Base-by-base conservation (phyloP, 2,113 vertebrate species). In the Potamarius usumacintae region DNA sequence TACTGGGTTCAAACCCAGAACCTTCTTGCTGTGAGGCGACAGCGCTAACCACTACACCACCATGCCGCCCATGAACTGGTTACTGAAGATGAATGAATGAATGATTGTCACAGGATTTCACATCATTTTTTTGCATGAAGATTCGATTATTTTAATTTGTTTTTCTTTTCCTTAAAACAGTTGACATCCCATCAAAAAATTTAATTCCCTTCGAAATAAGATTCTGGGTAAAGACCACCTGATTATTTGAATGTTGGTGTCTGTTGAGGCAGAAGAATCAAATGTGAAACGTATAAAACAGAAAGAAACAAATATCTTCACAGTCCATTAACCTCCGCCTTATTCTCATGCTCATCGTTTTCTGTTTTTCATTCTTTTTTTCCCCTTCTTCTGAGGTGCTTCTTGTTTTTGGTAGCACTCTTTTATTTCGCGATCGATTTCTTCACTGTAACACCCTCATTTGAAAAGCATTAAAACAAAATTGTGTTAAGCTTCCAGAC, bases 391-490 rank as follows among this genome's bases (percentile, higher is more conserved):
- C 12, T 69, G 53, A 42, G 52, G 55, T 63, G 72, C 42, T 85
- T 74, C 65, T 63, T 82, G 12, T 60, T 53, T 89, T 55, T 42
- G 34, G 55, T 83, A 58, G 60, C 52, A 42, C 63, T 80, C 52
- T 81, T 86, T 86, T 52, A 82, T 86, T 82, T 77, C 55, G 42
- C 53, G 82, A 82, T 82, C 50, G 78, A 86, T 86, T 85, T 50
- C 50, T 48, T 22, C 63, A n/a, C 77, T 12, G 7, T 84, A 71
- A 57, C 71, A 81, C 78, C 2, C 8, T 82, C 30, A 25, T 82
- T 82, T 80, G 67, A 34, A 67, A 84, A 85, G 74, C 83, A 62
- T 62, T 62, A 83, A 91, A 92, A 90, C 53, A 78, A 14, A 67
- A 53, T 85, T 15, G 79, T 76, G 30, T 88, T 91, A 82, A 89